Percentiles rank a stretch among this genome's conserved stretches.
These are phyloP conservation scores for Nomada fucata DNA, from an alignment of 2,888 invertebrate species.

Conservation along the genomic window DNA sequence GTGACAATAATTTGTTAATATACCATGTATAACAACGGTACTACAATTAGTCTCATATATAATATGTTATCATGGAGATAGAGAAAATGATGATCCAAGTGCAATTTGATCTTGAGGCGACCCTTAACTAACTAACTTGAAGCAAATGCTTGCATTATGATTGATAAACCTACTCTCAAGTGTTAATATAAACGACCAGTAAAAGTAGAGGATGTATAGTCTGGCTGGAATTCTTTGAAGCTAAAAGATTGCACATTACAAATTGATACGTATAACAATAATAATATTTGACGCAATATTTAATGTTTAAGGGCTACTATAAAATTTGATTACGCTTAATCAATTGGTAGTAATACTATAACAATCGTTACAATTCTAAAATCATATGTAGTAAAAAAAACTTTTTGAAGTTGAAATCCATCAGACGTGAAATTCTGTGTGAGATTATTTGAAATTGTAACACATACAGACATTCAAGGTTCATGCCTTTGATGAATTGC, in stretches of 20 bases:
- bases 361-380: too few relatives aligned
- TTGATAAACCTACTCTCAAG: not conserved
- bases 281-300: too few relatives aligned
- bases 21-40: too few relatives aligned
- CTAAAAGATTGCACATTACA: not conserved
- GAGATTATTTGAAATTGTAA: not conserved
- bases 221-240: not conserved
- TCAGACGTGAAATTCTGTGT: too few relatives aligned
- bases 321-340: too few relatives aligned
- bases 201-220: not conserved
- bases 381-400: too few relatives aligned
- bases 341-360: too few relatives aligned
- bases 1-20: too few relatives aligned
- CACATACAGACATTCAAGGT: not conserved
- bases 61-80: not conserved
- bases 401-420: too few relatives aligned
- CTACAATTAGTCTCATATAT: too few relatives aligned
- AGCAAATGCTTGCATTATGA: not conserved
- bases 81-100: not conserved
- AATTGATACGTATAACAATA: too few relatives aligned
- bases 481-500: not conserved
- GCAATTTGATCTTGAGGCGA: not conserved
- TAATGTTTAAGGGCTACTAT: too few relatives aligned
- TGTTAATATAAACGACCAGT: not conserved
- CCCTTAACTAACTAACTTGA: not conserved